Percentiles rank a stretch among this genome's conserved stretches.
Evolutionary conservation across 2,888 invertebrate genomes (phyloP).

Genomic region (Tetheella fluctuosa): DNA sequence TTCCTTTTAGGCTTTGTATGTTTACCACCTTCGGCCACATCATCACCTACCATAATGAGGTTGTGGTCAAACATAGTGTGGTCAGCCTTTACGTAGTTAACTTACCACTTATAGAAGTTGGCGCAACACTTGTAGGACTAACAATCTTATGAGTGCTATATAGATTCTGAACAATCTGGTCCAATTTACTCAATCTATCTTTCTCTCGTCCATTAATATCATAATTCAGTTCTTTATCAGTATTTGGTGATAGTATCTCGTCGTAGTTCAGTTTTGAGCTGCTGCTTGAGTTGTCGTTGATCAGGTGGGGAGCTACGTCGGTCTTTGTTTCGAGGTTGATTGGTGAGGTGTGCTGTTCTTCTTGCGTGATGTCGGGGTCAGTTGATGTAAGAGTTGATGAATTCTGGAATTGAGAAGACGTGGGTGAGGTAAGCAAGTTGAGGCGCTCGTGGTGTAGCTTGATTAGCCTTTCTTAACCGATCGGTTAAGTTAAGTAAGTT

Average conservation of each 20-base stretch:
- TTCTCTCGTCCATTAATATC: slow-evolving; percentile 53
- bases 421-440: too few species aligned
- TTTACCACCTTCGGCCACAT: too few species aligned
- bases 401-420: slow-evolving; percentile 53
- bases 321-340: slow-evolving; percentile 57
- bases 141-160: slow-evolving; percentile 76
- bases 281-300: slow-evolving; percentile 50
- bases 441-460: too few species aligned
- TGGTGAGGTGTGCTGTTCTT: slow-evolving; percentile 47
- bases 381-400: slow-evolving; percentile 58
- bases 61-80: too few species aligned
- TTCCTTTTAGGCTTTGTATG: too few species aligned
- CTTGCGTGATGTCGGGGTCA: slow-evolving; percentile 49
- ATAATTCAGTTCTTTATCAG: slow-evolving; percentile 40
- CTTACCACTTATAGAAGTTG: slow-evolving; percentile 46
- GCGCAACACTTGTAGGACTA: slow-evolving; percentile 49
- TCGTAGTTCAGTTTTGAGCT: slow-evolving; percentile 52
- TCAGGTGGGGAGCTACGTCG: slow-evolving; percentile 43
- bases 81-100: too few species aligned
- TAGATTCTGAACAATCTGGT: slow-evolving; percentile 77
- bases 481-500: too few species aligned
- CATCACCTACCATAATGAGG: too few species aligned
- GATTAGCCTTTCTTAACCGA: too few species aligned
- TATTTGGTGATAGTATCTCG: slow-evolving; percentile 48
- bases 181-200: slow-evolving; percentile 74